Conservation (phyloP, 2,888 invertebrate genomes). For the Lordiphosa andalusiaca region DNA sequence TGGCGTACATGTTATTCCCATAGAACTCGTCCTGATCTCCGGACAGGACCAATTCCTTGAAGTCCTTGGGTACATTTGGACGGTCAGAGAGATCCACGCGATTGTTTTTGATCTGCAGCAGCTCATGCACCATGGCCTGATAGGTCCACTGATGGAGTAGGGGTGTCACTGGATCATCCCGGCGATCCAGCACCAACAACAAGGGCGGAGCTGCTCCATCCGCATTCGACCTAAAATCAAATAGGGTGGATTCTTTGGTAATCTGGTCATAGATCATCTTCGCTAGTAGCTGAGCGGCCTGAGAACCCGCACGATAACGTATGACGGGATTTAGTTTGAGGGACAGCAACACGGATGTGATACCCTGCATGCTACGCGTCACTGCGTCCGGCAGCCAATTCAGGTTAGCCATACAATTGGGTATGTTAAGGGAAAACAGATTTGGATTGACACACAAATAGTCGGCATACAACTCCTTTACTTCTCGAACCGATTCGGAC, state of each 20-base stretch:
- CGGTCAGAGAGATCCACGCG: slow-evolving; percentile 93
- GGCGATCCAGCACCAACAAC: slow-evolving; percentile 93
- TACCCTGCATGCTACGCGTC: slow-evolving; percentile 90
- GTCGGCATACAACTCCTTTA: slow-evolving; percentile 98
- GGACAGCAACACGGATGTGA: slow-evolving; percentile 92
- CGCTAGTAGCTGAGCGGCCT: slow-evolving; percentile 90
- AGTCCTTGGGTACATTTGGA: slow-evolving; percentile 92
- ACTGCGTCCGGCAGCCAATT: slow-evolving; percentile 90
- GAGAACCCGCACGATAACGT: slow-evolving; percentile 93
- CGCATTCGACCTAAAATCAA: slow-evolving; percentile 88
- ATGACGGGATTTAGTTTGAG: slow-evolving; percentile 94
- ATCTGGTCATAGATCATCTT: slow-evolving; percentile 92
- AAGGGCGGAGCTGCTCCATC: slow-evolving; percentile 87
- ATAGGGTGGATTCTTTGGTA: slow-evolving; percentile 91
- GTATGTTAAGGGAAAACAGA: slow-evolving; percentile 91
- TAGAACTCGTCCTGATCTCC: slow-evolving; percentile 99
- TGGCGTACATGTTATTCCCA: slow-evolving; percentile 94
- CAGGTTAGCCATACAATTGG: slow-evolving; percentile 85
- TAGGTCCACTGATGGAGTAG: slow-evolving; percentile 99
- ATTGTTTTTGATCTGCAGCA: slow-evolving; percentile 95
- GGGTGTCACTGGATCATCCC: slow-evolving; percentile 97
- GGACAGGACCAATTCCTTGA: slow-evolving; percentile 95
- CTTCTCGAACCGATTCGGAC: slow-evolving; percentile 97
- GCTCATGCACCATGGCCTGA: slow-evolving; percentile 99
- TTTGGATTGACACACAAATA: slow-evolving; percentile 96